Base-by-base conservation (phyloP, 2,888 invertebrate species). In the Synanthedon andrenaeformis region DNA sequence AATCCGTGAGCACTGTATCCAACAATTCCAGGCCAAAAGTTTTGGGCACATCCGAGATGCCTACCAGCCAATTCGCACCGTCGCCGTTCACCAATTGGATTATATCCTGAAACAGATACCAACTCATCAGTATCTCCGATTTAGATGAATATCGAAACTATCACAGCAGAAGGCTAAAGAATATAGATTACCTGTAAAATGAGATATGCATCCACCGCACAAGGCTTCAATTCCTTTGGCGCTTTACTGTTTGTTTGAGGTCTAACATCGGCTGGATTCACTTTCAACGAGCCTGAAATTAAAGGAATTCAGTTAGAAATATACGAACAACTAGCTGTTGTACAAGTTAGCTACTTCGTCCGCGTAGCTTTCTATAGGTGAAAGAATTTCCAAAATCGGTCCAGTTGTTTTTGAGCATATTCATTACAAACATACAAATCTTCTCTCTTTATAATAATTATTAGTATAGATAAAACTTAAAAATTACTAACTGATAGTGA, bases 21-120 rank as follows among this genome's bases (percentile, higher is more conserved):
- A 99, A 81, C 19, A 99, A 88, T 76, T 99, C 99, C 62, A 99
- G 82, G 0, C 98, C 98, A 82, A 99, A 97, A 0, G 98, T 97
- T 65, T 98, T 91, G 3, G 98, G 98, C 92, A 99, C 98, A 81
- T 98, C 98, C 3, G 96, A 95, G 88, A 99, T 95, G 5, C 98
- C 98, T 50, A 94, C 91, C 55, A 99, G 88, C 98, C 98, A 99
- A 65, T 93, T 93, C 0, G 99, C 96, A 67, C 97, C 94, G 78
- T 99, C 99, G 0, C 96, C 97, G 82, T 99, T 98, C 6, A 99
- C 95, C 52, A 99, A 84, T 74, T 97, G 96, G 42, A 99, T 97
- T 65, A 99, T 91, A 83, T 99, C 99, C 94, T 96, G 73, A 3
- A 76, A 12, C 8, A 45, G 0, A 35, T 8, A 1, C 1, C 53